A percentile compares a stretch with the other conserved stretches of the same genome.
Conservation (phyloP, 1,140 invertebrate species). For the Neodiprion fabricii region DNA sequence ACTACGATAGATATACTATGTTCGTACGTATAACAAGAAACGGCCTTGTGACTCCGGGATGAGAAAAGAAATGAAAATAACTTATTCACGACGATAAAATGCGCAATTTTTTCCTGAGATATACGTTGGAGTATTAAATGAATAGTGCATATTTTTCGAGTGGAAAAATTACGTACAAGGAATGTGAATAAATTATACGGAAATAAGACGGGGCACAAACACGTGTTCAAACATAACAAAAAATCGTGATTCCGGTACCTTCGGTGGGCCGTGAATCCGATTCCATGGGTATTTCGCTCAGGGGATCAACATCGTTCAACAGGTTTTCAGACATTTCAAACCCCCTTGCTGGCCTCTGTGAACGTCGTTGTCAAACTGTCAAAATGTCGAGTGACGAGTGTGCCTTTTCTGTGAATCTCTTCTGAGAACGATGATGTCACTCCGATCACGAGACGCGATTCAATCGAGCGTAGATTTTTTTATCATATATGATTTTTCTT, state of each 20-base stretch:
- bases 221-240: no score
- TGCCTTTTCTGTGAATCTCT: background rate
- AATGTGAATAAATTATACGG: no score
- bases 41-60: no score
- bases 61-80: no score
- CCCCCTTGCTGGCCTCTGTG: background rate
- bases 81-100: no score
- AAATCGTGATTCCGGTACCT: background rate
- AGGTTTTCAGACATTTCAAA: slow-evolving; percentile 38
- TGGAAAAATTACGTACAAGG: no score
- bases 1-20: no score
- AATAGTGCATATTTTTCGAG: no score
- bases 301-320: slow-evolving; percentile 44
- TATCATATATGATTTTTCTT: background rate
- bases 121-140: no score
- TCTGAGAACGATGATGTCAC: background rate
- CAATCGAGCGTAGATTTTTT: background rate
- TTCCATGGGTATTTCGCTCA: slow-evolving; percentile 44
- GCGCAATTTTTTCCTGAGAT: no score
- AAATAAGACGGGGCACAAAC: no score
- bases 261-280: slow-evolving; percentile 15
- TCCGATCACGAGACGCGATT: background rate
- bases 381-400: background rate
- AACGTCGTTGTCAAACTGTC: background rate
- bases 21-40: no score